A percentile compares a stretch with the other conserved stretches of the same genome.
phyloP scores from a whole-genome alignment of 2,113 vertebrate genomes.

The Numenius arquata region DNA sequence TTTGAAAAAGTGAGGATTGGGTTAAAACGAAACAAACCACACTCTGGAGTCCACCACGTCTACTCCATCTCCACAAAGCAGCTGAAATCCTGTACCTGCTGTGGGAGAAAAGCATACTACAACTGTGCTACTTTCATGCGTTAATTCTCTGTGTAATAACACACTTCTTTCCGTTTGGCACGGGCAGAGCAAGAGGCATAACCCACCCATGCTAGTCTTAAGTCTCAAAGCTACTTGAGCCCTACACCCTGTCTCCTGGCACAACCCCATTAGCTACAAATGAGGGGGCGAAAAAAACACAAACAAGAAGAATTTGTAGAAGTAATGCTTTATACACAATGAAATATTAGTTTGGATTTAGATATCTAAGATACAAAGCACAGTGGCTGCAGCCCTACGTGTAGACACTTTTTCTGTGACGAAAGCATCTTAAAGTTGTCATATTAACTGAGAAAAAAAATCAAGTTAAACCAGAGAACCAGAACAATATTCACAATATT shows the following conservation, averaged over 20 bases:
- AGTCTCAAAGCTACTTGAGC: background rate
- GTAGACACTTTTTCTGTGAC: background rate
- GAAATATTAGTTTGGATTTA: background rate
- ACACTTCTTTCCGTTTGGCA: background rate
- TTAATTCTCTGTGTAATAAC: too few relatives aligned
- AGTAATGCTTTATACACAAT: background rate
- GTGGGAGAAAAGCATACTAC: background rate
- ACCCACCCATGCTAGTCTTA: background rate
- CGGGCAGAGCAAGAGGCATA: fast-evolving
- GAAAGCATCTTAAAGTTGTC: background rate
- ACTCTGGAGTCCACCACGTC: background rate
- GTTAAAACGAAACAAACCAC: background rate
- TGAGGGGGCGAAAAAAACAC: fast-evolving
- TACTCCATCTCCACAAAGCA: background rate
- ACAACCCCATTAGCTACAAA: background rate
- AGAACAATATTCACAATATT: background rate
- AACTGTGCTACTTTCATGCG: background rate
- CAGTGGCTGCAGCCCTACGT: background rate
- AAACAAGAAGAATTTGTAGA: background rate
- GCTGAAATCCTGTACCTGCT: background rate
- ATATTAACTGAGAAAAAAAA: background rate
- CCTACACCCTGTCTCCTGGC: too few relatives aligned
- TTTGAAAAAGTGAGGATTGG: background rate
- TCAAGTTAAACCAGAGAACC: background rate
- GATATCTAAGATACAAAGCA: background rate